Conservation (phyloP, 2,888 invertebrate genomes). For the Yponomeuta plumbellus region DNA sequence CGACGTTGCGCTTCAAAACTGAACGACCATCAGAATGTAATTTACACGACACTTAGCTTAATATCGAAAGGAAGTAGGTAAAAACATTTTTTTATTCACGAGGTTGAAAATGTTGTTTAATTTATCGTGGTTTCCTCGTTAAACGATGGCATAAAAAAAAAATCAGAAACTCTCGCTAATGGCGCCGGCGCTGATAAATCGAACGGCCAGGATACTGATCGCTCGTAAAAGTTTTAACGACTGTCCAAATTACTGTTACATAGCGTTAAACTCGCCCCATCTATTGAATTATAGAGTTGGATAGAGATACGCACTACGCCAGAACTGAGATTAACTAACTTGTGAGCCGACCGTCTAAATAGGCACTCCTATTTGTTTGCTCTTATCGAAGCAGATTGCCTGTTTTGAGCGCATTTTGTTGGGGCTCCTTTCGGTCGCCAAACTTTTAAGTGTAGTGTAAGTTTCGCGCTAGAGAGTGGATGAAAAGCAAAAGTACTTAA, state of each 20-base stretch:
- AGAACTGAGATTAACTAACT: conserved; percentile 10
- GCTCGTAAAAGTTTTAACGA: conserved; percentile 54
- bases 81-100: conserved; percentile 2
- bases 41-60: not conserved
- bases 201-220: conserved; percentile 35
- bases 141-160: conserved; percentile 30
- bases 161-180: conserved; percentile 43
- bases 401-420: not conserved
- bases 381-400: not conserved
- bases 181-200: conserved; percentile 42
- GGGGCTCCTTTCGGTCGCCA: not conserved
- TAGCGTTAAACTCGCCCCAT: conserved; percentile 33
- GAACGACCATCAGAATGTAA: not conserved
- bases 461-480: too few species aligned
- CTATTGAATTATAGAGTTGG: conserved; percentile 28
- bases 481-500: too few species aligned
- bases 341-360: conserved; percentile 1
- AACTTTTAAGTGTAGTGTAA: not conserved
- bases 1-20: not conserved
- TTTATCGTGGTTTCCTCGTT: conserved; percentile 9
- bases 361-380: not conserved
- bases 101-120: conserved; percentile 1
- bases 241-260: conserved; percentile 44
- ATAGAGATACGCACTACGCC: conserved; percentile 19
- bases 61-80: not conserved